phyloP scores from a whole-genome alignment of 2,113 vertebrate genomes.

The Sakesphorus luctuosus region DNA sequence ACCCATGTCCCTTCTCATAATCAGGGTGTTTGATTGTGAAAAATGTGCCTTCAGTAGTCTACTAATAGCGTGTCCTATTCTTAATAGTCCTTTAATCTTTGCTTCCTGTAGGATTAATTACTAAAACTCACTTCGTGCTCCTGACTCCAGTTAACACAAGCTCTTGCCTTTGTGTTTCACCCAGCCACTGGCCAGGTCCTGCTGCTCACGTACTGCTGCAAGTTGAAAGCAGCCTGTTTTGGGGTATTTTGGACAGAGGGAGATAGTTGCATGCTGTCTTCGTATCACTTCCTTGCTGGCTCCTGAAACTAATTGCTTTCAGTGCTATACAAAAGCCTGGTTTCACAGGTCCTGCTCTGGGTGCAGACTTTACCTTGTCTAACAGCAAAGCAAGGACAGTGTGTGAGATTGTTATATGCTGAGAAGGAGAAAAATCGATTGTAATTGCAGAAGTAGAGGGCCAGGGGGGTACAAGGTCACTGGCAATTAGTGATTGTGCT shows the following conservation, averaged over 20 bases:
- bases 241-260: background rate
- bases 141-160: background rate
- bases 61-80: background rate
- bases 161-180: background rate
- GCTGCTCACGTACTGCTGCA: background rate
- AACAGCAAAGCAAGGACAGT: background rate
- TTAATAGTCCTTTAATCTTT: conserved; percentile 4
- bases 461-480: background rate
- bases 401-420: background rate
- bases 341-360: background rate
- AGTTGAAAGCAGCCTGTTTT: background rate
- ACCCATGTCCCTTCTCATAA: background rate
- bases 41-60: background rate
- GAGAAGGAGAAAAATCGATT: conserved; percentile 5
- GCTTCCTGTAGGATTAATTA: conserved; percentile 9
- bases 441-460: background rate
- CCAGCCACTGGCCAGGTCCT: background rate
- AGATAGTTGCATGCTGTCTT: background rate
- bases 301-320: background rate
- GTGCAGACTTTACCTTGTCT: background rate
- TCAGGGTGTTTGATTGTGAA: background rate
- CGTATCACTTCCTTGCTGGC: background rate
- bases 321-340: background rate
- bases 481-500: background rate
- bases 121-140: background rate